Conservation (phyloP, 2,888 invertebrate genomes). For the Lithophane leautieri region DNA sequence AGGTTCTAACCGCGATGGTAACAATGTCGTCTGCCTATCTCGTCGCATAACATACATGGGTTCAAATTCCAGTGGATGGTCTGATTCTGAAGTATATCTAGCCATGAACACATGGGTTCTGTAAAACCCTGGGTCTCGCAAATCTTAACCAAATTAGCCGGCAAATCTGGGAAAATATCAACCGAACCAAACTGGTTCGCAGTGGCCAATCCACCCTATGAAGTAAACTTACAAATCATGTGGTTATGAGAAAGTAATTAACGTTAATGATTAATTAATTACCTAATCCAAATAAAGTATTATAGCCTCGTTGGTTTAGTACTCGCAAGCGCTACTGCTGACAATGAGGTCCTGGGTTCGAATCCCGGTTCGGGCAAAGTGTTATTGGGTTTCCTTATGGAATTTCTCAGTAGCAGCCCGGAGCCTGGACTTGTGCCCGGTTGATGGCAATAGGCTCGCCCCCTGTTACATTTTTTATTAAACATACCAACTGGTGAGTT, state of each 20-base stretch:
- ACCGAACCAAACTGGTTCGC: background rate
- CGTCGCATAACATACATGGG: background rate
- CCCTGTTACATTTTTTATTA: background rate
- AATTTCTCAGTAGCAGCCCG: background rate
- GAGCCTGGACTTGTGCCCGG: background rate
- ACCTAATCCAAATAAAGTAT: background rate
- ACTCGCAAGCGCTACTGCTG: background rate
- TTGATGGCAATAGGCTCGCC: background rate
- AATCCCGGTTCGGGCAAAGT: background rate
- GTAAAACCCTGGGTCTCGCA: background rate
- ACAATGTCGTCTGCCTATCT: no score
- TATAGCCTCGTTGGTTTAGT: background rate
- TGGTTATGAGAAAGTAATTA: background rate
- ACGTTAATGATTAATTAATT: background rate
- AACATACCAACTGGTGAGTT: background rate
- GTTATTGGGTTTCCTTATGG: background rate
- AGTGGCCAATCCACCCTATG: background rate
- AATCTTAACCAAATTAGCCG: background rate
- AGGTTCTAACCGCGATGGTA: no score
- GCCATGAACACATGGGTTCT: background rate
- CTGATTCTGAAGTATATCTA: background rate
- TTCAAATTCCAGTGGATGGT: background rate
- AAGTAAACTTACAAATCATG: background rate
- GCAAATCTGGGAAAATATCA: background rate
- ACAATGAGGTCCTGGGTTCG: background rate